Evolutionary conservation across 2,888 invertebrate species (phyloP), one percentile per base, ranked within the genome.

Genomic region (Lymantria dispar): DNA sequence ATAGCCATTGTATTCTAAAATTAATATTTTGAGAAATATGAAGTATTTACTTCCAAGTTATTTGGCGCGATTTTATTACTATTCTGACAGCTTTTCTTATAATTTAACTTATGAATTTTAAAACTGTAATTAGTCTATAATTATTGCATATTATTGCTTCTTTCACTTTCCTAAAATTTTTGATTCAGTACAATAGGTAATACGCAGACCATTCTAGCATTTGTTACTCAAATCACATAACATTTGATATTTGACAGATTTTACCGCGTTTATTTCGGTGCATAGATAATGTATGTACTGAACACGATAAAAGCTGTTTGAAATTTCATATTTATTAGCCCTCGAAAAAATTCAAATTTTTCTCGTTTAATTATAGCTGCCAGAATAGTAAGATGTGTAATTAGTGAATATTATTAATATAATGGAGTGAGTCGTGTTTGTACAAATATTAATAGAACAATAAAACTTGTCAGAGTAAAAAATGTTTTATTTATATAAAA

Each of bases 361-460:
- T n/a, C n/a, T n/a, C n/a, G n/a, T n/a, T 56, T 3, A 38, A 47
- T 36, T 52, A 54, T 48, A 54, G 39, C 63, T 64, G 64, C 60
- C 64, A 64, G 55, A 66, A 64, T 64, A 60, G 66, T 64, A 60
- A 59, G 40, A 60, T 66, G 63, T 60, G n/a, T n/a, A n/a, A n/a
- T n/a, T n/a, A 38, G 10, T 10, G 22, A 12, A 38, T 8, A 38
- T 12, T 3, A 12, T n/a, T 8, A n/a, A n/a, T 38, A n/a, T 38
- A 38, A 38, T 38, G n/a, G 8, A n/a, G 13, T 38, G 13, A 38
- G 1, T 33, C 11, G 38, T 38, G 38, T n/a, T 38, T 8, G 2
- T 33, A 33, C 33, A 33, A 33, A 33, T 33, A 33, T 33, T 8
- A 30, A n/a, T n/a, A n/a, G n/a, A n/a, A n/a, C n/a, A n/a, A n/a